These are phyloP conservation scores for Liolophura sinensis DNA, from an alignment of 1,140 invertebrate genomes.

Conservation along the genomic window DNA sequence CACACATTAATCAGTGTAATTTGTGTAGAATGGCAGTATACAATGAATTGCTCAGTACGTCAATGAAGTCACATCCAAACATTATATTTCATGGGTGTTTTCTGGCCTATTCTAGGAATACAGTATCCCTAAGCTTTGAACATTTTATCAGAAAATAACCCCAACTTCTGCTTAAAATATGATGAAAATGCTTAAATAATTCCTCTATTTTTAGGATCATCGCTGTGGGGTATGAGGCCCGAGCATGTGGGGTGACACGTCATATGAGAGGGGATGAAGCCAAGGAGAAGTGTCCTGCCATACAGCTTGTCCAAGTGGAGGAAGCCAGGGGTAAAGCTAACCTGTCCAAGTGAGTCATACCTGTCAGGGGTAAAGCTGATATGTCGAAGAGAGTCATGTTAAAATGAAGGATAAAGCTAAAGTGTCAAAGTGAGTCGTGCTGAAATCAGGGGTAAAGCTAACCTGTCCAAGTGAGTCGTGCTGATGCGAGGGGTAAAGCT, in stretches of 20 bases:
- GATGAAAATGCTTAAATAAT: not conserved
- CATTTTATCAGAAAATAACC: not conserved
- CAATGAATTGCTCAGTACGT: too few species aligned
- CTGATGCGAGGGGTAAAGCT: too few species aligned
- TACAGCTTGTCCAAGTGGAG: slow-evolving; percentile 83
- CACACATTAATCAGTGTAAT: too few species aligned
- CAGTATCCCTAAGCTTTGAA: not conserved
- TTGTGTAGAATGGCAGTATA: too few species aligned
- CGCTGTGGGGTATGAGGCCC: slow-evolving; percentile 95
- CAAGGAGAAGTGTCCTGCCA: slow-evolving; percentile 82
- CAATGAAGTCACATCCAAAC: not conserved
- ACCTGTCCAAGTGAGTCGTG: too few species aligned
- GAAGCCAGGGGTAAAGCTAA: slow-evolving; percentile 70
- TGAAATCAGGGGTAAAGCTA: not conserved
- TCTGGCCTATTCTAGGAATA: not conserved
- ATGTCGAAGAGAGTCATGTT: too few species aligned
- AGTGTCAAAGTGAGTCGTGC: slow-evolving; percentile 76
- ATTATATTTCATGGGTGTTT: not conserved
- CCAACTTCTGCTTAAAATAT: not conserved
- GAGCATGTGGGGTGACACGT: slow-evolving; percentile 81
- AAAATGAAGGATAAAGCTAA: slow-evolving; percentile 83
- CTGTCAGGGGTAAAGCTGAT: too few species aligned
- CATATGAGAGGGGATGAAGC: slow-evolving; percentile 92
- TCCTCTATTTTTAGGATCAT: slow-evolving; percentile 74
- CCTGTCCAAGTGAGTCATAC: too few species aligned